Percentiles rank a stretch among this genome's conserved stretches.
phyloP scores from a whole-genome alignment of 2,888 invertebrate genomes.

The Drosophila prostipennis region DNA sequence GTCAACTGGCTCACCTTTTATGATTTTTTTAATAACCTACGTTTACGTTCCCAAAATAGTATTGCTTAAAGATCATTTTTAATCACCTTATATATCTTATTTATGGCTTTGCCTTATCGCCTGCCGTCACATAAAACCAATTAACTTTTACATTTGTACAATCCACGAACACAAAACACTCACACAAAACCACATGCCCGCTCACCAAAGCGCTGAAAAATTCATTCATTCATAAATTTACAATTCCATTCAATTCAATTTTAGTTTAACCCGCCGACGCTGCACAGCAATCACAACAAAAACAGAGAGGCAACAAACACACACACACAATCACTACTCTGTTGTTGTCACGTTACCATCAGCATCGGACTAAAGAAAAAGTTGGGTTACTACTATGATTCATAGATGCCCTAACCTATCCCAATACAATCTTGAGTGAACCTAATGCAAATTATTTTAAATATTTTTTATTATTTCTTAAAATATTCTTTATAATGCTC shows the following conservation, averaged over 20 bases:
- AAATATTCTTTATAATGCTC: no score
- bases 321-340: constrained; percentile 23
- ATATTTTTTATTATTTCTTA: neutral
- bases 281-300: constrained; percentile 36
- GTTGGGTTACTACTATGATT: neutral
- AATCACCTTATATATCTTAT: constrained; percentile 1
- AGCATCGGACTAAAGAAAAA: constrained; percentile 24
- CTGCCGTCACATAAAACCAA: constrained; percentile 54
- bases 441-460: neutral
- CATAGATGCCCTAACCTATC: constrained; percentile 4
- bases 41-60: neutral
- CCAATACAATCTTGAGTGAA: neutral
- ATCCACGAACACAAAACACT: constrained; percentile 33
- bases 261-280: constrained; percentile 61
- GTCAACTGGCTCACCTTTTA: no score
- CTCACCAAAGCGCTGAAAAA: constrained; percentile 56
- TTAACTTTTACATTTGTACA: constrained; percentile 59
- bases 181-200: constrained; percentile 25
- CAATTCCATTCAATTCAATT: constrained; percentile 79
- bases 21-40: no score
- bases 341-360: constrained; percentile 33
- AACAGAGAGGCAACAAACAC: constrained; percentile 22
- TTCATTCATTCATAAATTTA: constrained; percentile 80
- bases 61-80: neutral
- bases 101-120: constrained; percentile 27